These are phyloP conservation scores for Cichladusa arquata DNA, from an alignment of 2,113 vertebrate genomes.

Conservation along the genomic window DNA sequence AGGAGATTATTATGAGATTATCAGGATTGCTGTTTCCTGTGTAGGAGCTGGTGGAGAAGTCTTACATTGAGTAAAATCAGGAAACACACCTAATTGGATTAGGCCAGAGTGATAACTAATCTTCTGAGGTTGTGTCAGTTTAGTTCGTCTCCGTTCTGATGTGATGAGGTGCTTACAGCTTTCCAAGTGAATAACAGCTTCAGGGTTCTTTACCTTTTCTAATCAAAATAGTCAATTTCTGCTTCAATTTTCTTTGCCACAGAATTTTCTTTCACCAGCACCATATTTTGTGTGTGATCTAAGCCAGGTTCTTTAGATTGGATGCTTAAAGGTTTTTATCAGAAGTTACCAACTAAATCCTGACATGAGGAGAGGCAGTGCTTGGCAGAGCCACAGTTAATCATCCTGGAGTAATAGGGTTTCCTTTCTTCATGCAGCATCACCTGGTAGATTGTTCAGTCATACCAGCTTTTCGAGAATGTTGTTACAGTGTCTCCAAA, in stretches of 20 bases:
- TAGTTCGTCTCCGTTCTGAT: not conserved
- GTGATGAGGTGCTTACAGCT: not conserved
- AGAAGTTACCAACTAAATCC: not conserved
- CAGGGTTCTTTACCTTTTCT: not conserved
- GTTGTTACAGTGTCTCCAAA: not conserved
- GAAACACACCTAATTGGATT: not conserved
- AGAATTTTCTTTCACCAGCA: not conserved
- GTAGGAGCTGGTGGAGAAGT: not conserved
- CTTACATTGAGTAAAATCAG: not conserved
- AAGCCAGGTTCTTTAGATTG: not conserved
- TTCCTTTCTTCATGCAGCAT: not conserved
- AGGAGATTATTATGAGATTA: not conserved
- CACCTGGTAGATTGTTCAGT: not conserved
- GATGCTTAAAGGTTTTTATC: not conserved
- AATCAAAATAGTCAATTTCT: not conserved
- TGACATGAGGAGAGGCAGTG: not conserved
- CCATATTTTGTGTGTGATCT: not conserved
- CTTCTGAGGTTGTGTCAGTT: not conserved
- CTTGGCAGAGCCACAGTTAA: not conserved
- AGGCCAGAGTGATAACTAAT: not conserved
- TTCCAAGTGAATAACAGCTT: not conserved
- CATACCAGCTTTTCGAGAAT: not conserved
- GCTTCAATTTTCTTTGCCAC: not conserved
- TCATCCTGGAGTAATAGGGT: not conserved
- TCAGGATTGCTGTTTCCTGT: not conserved